Base-by-base conservation (phyloP, 2,113 vertebrate species). In the Triplophysa rosa region DNA sequence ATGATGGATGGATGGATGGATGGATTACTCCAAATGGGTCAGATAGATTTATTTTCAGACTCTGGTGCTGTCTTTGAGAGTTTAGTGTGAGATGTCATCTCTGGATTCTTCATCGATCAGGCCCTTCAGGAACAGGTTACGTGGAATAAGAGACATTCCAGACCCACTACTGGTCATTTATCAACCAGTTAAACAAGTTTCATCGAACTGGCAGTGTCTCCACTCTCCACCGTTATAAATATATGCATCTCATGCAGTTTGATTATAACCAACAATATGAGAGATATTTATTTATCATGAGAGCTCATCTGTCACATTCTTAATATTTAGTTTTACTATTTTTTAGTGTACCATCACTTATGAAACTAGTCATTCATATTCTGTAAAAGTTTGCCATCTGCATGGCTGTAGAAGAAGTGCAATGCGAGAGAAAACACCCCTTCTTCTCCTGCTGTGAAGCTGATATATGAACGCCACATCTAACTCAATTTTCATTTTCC, bases 11-110 rank as follows among this genome's bases (percentile, higher is more conserved):
- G n/a, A n/a, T n/a, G n/a, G n/a, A n/a, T n/a, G n/a, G n/a, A n/a
- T n/a, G n/a, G n/a, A n/a, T 72, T 26, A 54, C 26, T 80, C 83
- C 81, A 91, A 88, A 76, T 91, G 87, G 91, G 90, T 90, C 87
- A 90, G 71, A 78, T 40, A 87, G 87, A 89, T 90, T 89, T 81
- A 82, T 90, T 87, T 88, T 87, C 69, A 86, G 76, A 82, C 78
- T 76, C 64, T 45, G 64, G 49, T 82, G 47, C 23, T 23, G 19
- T 73, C 64, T 86, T 79, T 45, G 40, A 42, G 40, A 42, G 17
- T 67, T 58, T 23, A 11, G 62, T 10, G 12, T 37, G 14, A 33
- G 64, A 42, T 9, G 9, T 45, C 64, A 29, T 29, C 3, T 29
- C 29, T 29, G 29, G 45, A 26, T 45, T 69, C 56, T 76, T 81